Base-by-base conservation (phyloP, 2,888 invertebrate species). In the Pelosia muscerda region DNA sequence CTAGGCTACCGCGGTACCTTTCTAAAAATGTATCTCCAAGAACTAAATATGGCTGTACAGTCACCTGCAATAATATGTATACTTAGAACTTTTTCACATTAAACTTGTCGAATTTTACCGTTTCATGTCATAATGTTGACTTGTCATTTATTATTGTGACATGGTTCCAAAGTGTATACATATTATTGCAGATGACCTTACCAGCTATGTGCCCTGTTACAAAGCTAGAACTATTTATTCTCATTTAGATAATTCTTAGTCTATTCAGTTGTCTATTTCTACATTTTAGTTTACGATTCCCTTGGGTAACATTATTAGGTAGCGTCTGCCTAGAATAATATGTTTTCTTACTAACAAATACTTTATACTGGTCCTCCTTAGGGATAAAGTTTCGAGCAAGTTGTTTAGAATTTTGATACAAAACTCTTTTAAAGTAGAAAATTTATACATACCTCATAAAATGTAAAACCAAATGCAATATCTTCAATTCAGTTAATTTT, bases 271-370 rank as follows among this genome's bases (percentile, higher is more conserved):
- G 22, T 10, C 5, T 5, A 42, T 38, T 42, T 60, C 42, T 25
- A 42, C 42, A 42, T 60, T 60, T 26, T 60, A 26, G 38, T 60
- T 60, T 42, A 60, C 19, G 19, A 42, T 60, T 26, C 60, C n/a
- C 42, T 42, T 19, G 60, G 25, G 60, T 9, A 59, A 23, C 59
- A 59, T 34, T 59, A 38, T 9, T 38, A 22, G 26, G 8, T 31
- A 58, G 31, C 22, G 31, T 34, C 49, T 31, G 57, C 13, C 11
- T 34, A 31, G 22, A 22, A 58, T 31, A 58, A 31, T 34, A 11
- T 22, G 31, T 31, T 58, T 31, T 58, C 31, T n/a, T 22, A 31
- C 58, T 31, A 6, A 34, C 58, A 58, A 22, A 22, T 58, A 22
- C 57, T 31, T 58, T 31, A 31, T 22, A 58, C 31, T 34, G 22